Percentiles rank a stretch among this genome's conserved stretches.
Evolutionary conservation across 35 echinoderm and acorn worm species (phyloP).

Genomic region (Anneissia japonica): DNA sequence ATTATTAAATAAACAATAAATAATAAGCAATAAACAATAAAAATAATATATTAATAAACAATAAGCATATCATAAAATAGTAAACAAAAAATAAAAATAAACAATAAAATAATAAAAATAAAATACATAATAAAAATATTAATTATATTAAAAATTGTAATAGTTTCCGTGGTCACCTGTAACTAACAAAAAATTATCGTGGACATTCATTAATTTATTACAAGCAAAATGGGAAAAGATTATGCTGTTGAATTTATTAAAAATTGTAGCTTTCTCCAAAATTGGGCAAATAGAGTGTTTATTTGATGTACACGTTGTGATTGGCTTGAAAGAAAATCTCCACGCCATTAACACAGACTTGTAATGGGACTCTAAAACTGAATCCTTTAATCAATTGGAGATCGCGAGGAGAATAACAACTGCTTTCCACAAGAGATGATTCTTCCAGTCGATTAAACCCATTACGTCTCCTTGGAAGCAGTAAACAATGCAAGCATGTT

Average conservation of each 20-base stretch:
- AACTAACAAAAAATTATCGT: too few relatives aligned
- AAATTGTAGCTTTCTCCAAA: neutral
- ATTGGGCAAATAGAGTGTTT: neutral
- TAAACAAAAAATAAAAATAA: too few relatives aligned
- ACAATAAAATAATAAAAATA: too few relatives aligned
- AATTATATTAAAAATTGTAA: too few relatives aligned
- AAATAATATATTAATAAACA: too few relatives aligned
- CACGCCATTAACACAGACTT: neutral
- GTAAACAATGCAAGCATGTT: neutral
- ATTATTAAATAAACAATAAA: too few relatives aligned
- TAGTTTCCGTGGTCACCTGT: too few relatives aligned
- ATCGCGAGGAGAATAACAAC: neutral
- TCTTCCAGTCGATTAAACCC: neutral
- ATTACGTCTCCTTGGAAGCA: neutral
- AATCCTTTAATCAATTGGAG: neutral
- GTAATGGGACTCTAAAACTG: neutral
- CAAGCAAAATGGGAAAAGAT: neutral
- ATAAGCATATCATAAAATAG: too few relatives aligned
- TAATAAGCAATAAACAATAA: too few relatives aligned
- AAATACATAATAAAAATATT: too few relatives aligned
- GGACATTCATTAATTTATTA: neutral
- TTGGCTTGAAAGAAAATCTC: neutral
- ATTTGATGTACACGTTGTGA: neutral
- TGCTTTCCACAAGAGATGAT: neutral
- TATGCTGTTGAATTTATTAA: neutral